These are phyloP conservation scores for Andricus quercusramuli DNA, from an alignment of 2,888 invertebrate genomes.

Conservation along the genomic window DNA sequence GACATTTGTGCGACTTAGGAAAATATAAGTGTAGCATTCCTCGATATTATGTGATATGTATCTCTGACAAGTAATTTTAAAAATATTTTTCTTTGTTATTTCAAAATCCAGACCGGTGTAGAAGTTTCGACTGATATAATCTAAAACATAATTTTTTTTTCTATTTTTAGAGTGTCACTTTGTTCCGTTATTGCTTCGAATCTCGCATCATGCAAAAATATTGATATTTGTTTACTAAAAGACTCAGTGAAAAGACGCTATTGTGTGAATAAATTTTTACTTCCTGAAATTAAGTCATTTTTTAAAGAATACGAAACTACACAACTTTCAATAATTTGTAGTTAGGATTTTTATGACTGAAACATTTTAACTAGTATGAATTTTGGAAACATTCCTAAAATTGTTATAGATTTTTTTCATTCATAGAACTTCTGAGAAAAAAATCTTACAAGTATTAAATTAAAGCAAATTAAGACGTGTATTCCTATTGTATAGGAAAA, in stretches of 20 bases:
- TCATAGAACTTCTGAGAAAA: neutral
- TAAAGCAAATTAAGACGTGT: neutral
- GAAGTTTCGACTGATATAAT: neutral
- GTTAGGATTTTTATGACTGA: neutral
- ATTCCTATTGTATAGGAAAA: neutral
- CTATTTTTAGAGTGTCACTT: neutral
- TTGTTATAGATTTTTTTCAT: neutral
- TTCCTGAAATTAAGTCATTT: too few relatives aligned
- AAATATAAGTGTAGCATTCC: neutral
- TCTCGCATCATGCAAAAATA: neutral
- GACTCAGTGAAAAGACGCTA: too few relatives aligned
- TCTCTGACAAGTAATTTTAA: constrained; percentile 44
- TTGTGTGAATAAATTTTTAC: too few relatives aligned
- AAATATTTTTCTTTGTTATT: neutral
- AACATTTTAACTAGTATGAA: neutral
- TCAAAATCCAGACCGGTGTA: neutral
- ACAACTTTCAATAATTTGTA: neutral
- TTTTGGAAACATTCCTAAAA: neutral
- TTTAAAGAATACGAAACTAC: too few relatives aligned
- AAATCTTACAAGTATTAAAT: neutral
- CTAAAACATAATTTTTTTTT: neutral
- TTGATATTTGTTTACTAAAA: neutral
- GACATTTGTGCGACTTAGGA: neutral
- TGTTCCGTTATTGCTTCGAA: neutral
- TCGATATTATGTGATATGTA: constrained; percentile 44